phyloP scores from a whole-genome alignment of 2,113 vertebrate species.

The Clinocottus analis region DNA sequence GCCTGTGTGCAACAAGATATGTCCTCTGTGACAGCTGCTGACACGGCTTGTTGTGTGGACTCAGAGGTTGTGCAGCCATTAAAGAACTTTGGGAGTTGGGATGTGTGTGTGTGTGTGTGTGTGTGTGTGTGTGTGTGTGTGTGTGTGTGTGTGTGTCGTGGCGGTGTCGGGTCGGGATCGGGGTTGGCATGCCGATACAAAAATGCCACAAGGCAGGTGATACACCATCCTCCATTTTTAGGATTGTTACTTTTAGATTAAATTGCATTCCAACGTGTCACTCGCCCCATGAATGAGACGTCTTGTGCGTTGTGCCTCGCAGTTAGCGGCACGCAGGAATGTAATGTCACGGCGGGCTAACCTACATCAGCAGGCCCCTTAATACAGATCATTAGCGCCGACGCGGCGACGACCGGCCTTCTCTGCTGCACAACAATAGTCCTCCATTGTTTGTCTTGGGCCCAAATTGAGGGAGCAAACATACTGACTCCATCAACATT shows the following conservation, averaged over 20 bases:
- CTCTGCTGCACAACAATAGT: slow-evolving; percentile 2
- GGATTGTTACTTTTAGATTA: slow-evolving; percentile 61
- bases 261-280: slow-evolving; percentile 58
- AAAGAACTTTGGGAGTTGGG: slow-evolving; percentile 22
- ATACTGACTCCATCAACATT: slow-evolving; percentile 44
- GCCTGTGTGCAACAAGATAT: slow-evolving; percentile 67
- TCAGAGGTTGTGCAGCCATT: slow-evolving; percentile 66
- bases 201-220: slow-evolving; percentile 64
- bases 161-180: slow-evolving; percentile 21
- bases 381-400: slow-evolving; percentile 52
- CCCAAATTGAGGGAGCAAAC: slow-evolving; percentile 32
- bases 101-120: slow-evolving; percentile 13
- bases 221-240: slow-evolving; percentile 53
- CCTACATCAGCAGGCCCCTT: slow-evolving; percentile 43
- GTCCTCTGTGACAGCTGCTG: slow-evolving; percentile 71
- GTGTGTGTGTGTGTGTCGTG: not conserved
- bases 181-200: slow-evolving; percentile 38
- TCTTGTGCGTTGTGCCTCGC: slow-evolving; percentile 29
- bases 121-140: slow-evolving; percentile 7
- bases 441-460: slow-evolving; percentile 25
- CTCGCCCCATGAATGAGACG: slow-evolving; percentile 24
- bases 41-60: slow-evolving; percentile 64
- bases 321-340: slow-evolving; percentile 58
- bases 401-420: not conserved
- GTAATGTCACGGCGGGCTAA: slow-evolving; percentile 59